Conservation (phyloP, 2,797 vertebrate species). For the Spinibarbus caldwelli region DNA sequence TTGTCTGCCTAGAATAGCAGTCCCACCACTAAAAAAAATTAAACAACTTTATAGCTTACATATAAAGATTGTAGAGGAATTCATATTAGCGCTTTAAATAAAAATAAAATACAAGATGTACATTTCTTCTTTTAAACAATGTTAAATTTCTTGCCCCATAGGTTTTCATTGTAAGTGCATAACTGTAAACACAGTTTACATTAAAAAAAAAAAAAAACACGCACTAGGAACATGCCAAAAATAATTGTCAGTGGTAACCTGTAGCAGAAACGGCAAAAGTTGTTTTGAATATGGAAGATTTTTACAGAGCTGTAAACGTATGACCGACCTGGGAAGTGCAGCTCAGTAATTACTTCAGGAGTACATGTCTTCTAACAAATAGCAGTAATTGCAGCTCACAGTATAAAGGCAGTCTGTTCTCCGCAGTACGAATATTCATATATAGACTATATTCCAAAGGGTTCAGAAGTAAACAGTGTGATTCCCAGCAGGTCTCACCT, state of each 20-base stretch:
- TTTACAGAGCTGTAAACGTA: background rate
- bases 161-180: background rate
- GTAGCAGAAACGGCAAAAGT: background rate
- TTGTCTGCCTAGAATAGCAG: background rate
- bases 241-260: background rate
- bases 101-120: background rate
- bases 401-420: background rate
- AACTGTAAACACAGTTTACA: background rate
- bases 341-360: background rate
- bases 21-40: background rate
- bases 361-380: constrained; percentile 8
- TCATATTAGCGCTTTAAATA: background rate
- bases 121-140: background rate
- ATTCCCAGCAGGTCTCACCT: constrained; percentile 63
- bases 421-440: constrained; percentile 5
- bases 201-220: background rate
- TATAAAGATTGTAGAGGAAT: background rate
- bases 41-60: background rate
- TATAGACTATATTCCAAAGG: background rate
- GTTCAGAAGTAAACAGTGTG: constrained; percentile 12
- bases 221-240: background rate
- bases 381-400: constrained; percentile 15
- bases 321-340: background rate
- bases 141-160: background rate
- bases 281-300: background rate